These are phyloP conservation scores for Neodiprion lecontei DNA, from an alignment of 1,140 invertebrate genomes.

Conservation along the genomic window DNA sequence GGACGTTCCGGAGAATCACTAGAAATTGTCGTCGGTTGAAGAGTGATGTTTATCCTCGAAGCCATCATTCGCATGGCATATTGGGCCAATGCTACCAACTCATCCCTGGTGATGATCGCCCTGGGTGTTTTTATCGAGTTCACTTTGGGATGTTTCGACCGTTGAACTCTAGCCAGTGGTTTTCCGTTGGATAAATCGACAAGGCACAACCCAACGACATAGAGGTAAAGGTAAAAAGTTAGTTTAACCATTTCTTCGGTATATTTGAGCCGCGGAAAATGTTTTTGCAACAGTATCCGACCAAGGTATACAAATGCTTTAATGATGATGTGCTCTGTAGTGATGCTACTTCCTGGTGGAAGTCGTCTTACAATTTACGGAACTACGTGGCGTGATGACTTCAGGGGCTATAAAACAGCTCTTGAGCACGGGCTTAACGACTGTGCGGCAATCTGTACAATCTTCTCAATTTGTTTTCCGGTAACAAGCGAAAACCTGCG, in stretches of 20 bases:
- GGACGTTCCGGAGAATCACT: neutral
- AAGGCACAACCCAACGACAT: neutral
- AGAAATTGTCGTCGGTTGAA: conserved; percentile 17
- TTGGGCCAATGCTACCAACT: conserved; percentile 50
- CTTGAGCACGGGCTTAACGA: neutral
- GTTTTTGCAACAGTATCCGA: too few relatives aligned
- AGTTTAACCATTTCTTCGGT: neutral
- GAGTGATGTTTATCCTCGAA: conserved; percentile 50
- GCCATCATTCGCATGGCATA: conserved; percentile 55
- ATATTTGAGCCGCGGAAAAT: too few relatives aligned
- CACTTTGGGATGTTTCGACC: neutral
- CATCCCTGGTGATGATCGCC: conserved; percentile 46
- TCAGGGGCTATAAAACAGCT: neutral
- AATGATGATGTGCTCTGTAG: neutral
- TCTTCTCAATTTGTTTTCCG: too few relatives aligned
- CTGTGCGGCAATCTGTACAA: too few relatives aligned
- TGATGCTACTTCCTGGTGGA: neutral
- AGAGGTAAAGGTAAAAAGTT: neutral
- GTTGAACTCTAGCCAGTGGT: neutral
- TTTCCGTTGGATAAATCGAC: neutral
- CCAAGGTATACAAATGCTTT: neutral
- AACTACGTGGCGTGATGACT: conserved; percentile 1
- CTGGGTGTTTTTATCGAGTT: conserved; percentile 43
- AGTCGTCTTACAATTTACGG: neutral
- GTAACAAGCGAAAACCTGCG: too few relatives aligned